Percentiles rank a stretch among this genome's conserved stretches.
Evolutionary conservation across 2,113 vertebrate species (phyloP).

Genomic region (Fulica atra): DNA sequence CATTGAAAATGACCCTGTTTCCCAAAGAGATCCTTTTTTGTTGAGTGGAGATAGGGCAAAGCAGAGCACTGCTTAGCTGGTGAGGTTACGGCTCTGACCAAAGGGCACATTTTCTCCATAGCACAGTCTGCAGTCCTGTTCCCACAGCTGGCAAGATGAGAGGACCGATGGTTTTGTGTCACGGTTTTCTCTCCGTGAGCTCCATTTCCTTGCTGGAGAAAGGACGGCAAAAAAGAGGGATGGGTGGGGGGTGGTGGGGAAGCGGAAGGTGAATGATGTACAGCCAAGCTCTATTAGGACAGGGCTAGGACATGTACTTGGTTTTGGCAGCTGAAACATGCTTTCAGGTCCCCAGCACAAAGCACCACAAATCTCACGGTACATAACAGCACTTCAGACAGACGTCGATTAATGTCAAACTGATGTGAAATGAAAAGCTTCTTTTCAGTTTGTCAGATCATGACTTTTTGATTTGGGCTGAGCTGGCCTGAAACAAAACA

Average conservation of each 20-base stretch:
- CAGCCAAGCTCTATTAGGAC: neutral
- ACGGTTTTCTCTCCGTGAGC: neutral
- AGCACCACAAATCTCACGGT: neutral
- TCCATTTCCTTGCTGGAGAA: neutral
- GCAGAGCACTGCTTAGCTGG: neutral
- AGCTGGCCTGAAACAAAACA: slow-evolving; percentile 18
- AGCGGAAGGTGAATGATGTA: neutral
- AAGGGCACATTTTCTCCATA: neutral
- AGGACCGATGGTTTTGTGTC: neutral
- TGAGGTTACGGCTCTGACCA: neutral
- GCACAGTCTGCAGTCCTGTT: neutral
- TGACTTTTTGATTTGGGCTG: slow-evolving; percentile 7
- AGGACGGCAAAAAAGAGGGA: neutral
- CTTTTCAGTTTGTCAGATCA: slow-evolving; percentile 21
- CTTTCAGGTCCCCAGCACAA: neutral
- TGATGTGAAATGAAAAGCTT: slow-evolving; percentile 46
- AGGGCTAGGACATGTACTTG: neutral
- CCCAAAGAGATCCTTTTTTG: neutral
- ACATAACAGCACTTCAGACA: neutral
- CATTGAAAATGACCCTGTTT: neutral
- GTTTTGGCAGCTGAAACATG: slow-evolving; percentile 16
- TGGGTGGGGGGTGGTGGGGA: neutral
- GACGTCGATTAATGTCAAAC: neutral
- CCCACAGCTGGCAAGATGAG: neutral
- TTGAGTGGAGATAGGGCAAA: neutral